Evolutionary conservation across 2,888 invertebrate genomes (phyloP), one percentile per base, ranked within the genome.

Genomic region (Agriopis marginaria): DNA sequence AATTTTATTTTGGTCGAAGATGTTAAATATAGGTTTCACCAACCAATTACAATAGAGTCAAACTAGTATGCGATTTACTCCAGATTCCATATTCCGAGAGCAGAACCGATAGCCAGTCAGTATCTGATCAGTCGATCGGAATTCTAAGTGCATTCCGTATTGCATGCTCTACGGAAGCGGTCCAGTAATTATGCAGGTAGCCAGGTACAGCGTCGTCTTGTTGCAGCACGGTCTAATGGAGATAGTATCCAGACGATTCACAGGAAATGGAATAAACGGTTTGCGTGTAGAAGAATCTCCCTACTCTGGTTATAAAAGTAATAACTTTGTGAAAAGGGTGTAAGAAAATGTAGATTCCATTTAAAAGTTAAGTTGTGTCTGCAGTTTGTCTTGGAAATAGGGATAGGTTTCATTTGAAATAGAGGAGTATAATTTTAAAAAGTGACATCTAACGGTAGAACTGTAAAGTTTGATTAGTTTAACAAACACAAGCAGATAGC

Each of bases 111-210:
- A 14, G 7, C 17, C 39, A 12, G 9, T 49, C 47, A 7, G 39
- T 58, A 47, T 8, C 47, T 9, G 60, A 39, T 60, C n/a, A 59
- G 58, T 45, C 58, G 60, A 60, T 49, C 47, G n/a, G 59, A 59
- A 59, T 59, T 59, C 59, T 6, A n/a, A 59, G 47, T 10, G 12
- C 45, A 44, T 47, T n/a, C 47, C 32, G 47, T 17, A 49, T 49
- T 49, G 49, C 45, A 45, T 23, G 56, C 45, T 45, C 7, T 12
- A 12, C 45, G n/a, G 44, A 23, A 23, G 23, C 44, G 7, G 32
- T 55, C 42, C 40, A 55, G 40, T 55, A 55, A 32, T 55, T 3
- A 11, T 5, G 9, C 10, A 9, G 56, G 42, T 8, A 3, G 3
- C n/a, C 17, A 10, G 42, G 56, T 42, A 42, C 42, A 17, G 55